Evolutionary conservation across 2,113 vertebrate genomes (phyloP).

Genomic region (Coturnix japonica): DNA sequence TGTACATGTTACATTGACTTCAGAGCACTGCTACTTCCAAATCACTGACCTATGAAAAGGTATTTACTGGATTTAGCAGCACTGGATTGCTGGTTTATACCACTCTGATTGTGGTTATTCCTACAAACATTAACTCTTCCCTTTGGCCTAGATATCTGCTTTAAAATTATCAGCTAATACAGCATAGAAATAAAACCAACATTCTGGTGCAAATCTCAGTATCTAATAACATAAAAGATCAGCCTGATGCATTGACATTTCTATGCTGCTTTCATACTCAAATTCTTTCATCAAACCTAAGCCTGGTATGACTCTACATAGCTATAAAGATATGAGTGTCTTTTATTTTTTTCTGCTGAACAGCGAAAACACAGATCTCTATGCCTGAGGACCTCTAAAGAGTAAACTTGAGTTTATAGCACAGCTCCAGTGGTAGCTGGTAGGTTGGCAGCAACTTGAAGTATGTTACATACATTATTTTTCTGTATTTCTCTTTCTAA

Average conservation of each 20-base stretch:
- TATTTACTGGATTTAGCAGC: background rate
- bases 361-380: background rate
- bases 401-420: background rate
- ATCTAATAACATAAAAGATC: background rate
- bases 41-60: background rate
- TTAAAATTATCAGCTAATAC: background rate
- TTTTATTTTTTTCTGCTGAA: background rate
- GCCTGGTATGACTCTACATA: background rate
- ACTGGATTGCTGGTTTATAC: background rate
- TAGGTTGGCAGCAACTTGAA: background rate
- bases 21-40: constrained; percentile 4
- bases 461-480: background rate
- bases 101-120: background rate
- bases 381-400: background rate
- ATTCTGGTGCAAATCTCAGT: background rate
- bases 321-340: background rate
- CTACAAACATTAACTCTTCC: background rate
- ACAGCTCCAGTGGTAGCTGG: background rate
- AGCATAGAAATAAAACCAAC: background rate
- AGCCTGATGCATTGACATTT: background rate
- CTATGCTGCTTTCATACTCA: background rate
- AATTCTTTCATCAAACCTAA: background rate
- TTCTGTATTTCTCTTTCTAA: background rate
- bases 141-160: background rate
- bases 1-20: background rate